Conservation (phyloP, 2,888 invertebrate species). For the Venusia cambrica region DNA sequence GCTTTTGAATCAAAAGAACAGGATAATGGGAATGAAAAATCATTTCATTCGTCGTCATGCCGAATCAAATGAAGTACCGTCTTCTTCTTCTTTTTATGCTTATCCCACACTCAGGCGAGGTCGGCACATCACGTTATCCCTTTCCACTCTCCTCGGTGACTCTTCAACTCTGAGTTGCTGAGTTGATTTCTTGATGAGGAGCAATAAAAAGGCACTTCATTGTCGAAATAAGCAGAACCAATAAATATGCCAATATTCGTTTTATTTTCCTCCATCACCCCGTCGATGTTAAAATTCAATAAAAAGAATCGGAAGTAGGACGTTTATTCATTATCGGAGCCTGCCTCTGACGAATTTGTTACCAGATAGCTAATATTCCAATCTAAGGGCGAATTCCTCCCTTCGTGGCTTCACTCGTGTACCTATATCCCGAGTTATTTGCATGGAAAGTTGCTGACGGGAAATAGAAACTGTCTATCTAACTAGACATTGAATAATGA, state of each 20-base stretch:
- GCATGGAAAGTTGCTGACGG: slow-evolving; percentile 16
- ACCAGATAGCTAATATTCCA: slow-evolving; percentile 64
- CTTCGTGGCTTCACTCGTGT: slow-evolving; percentile 12
- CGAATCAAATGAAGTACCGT: too few relatives aligned
- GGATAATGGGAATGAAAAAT: too few relatives aligned
- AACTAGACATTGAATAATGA: slow-evolving; percentile 10
- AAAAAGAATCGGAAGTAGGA: slow-evolving; percentile 38
- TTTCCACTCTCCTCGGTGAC: too few relatives aligned
- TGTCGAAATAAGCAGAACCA: slow-evolving; percentile 22
- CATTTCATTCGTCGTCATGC: too few relatives aligned
- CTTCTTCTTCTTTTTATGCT: too few relatives aligned
- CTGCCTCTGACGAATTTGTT: slow-evolving; percentile 56
- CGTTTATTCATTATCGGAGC: slow-evolving; percentile 53
- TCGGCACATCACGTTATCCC: too few relatives aligned
- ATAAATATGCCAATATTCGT: slow-evolving; percentile 27
- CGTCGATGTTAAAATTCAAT: slow-evolving; percentile 41
- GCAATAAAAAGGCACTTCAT: slow-evolving; percentile 13
- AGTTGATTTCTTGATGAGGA: too few relatives aligned
- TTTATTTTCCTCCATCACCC: slow-evolving; percentile 30
- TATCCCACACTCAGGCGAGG: too few relatives aligned
- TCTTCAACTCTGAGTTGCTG: too few relatives aligned
- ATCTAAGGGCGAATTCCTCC: slow-evolving; percentile 36
- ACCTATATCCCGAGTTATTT: slow-evolving; percentile 15
- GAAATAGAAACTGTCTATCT: slow-evolving; percentile 8
- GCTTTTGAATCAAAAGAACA: too few relatives aligned